Conservation (phyloP, 2,113 vertebrate genomes). For the Pantherophis guttatus region DNA sequence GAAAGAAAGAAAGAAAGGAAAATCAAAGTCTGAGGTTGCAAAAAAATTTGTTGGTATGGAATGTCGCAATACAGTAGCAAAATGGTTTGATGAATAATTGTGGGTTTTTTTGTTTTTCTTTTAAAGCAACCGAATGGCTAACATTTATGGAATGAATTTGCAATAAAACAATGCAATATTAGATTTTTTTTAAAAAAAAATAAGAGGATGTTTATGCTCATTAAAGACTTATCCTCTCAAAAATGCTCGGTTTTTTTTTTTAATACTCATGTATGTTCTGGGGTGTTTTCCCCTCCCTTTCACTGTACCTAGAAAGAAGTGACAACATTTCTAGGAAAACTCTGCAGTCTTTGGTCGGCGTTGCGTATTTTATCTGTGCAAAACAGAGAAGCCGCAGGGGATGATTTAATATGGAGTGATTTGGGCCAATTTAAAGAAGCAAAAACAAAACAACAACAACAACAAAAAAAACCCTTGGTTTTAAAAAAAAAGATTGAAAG, state of each 20-base stretch:
- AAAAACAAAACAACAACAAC: not conserved
- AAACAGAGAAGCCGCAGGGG: conserved; percentile 55
- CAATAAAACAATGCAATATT: conserved; percentile 71
- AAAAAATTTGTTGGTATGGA: not conserved
- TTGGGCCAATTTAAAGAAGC: conserved; percentile 22
- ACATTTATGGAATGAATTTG: conserved; percentile 73
- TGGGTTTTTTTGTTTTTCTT: not conserved
- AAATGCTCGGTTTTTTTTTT: conserved; percentile 42
- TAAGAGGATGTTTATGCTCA: conserved; percentile 50
- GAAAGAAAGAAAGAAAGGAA: not conserved
- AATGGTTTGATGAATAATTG: conserved; percentile 76
- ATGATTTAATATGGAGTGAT: conserved; percentile 48
- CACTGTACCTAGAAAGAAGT: conserved; percentile 53
- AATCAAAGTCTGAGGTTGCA: conserved; percentile 30
- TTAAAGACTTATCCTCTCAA: conserved; percentile 53
- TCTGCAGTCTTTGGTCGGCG: conserved; percentile 40
- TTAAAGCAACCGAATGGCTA: conserved; percentile 61
- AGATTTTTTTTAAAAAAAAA: conserved; percentile 11
- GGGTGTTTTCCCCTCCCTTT: not conserved
- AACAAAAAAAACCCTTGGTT: not conserved
- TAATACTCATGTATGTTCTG: conserved; percentile 56
- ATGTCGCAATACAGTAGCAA: conserved; percentile 81
- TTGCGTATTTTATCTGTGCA: not conserved
- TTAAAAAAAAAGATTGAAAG: not conserved
- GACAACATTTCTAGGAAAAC: conserved; percentile 55